A percentile compares a stretch with the other conserved stretches of the same genome.
phyloP scores from a whole-genome alignment of 2,888 invertebrate species.

The Thumatha senex region DNA sequence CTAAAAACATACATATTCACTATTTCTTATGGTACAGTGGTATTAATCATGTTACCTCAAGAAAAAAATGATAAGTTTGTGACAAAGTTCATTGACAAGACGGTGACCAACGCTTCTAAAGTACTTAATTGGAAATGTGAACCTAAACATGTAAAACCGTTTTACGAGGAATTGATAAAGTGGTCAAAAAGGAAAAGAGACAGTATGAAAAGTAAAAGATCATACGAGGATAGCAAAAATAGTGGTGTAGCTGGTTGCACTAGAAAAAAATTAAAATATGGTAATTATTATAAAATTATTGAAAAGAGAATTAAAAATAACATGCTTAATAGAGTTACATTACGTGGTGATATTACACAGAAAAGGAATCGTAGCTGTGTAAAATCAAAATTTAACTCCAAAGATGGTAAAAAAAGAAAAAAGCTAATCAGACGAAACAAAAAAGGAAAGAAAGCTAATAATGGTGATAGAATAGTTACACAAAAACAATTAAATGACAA shows the following conservation, averaged over 20 bases:
- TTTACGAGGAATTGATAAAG: neutral
- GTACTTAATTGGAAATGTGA: neutral
- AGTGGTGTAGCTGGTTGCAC: neutral
- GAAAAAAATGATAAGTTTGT: conserved; percentile 39
- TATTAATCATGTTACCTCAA: conserved; percentile 43
- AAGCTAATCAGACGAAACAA: neutral
- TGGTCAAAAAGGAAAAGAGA: neutral
- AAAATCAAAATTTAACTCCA: neutral
- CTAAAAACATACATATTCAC: conserved; percentile 36
- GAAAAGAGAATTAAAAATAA: neutral
- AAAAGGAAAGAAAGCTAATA: neutral
- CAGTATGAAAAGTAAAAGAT: neutral
- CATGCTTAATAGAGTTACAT: neutral
- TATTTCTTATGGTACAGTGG: conserved; percentile 39
- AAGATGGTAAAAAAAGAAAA: neutral
- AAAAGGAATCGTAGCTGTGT: neutral
- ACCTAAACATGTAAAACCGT: neutral
- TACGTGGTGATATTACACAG: too few relatives aligned
- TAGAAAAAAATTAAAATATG: neutral
- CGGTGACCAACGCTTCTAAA: neutral
- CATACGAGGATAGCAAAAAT: neutral
- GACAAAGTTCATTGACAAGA: neutral
- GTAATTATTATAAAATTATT: neutral
- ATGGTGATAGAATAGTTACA: neutral
- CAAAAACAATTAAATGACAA: too few relatives aligned